These are phyloP conservation scores for Syngnathus scovelli DNA, from an alignment of 2,113 vertebrate genomes.

Conservation along the genomic window DNA sequence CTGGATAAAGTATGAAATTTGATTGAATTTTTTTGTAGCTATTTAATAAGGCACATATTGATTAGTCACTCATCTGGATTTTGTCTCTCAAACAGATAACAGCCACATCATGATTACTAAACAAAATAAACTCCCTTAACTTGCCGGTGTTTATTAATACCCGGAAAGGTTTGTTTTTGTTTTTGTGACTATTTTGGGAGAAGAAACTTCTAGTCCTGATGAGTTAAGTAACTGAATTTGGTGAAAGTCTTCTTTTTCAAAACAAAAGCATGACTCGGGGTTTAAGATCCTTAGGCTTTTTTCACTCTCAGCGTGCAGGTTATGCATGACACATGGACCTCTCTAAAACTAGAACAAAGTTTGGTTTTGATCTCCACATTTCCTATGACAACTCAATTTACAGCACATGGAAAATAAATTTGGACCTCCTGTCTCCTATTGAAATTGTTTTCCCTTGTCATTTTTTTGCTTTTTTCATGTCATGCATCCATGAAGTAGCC, in stretches of 20 bases:
- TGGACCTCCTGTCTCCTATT: slow-evolving; percentile 37
- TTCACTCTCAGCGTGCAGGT: slow-evolving; percentile 28
- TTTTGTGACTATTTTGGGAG: not conserved
- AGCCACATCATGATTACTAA: not conserved
- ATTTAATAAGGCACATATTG: not conserved
- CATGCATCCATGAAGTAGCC: not conserved
- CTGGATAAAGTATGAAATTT: not conserved
- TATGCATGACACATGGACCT: not conserved
- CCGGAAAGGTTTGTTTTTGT: not conserved
- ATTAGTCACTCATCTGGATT: not conserved
- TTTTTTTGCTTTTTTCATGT: not conserved
- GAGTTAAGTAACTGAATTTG: slow-evolving; percentile 7
- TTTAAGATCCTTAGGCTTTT: slow-evolving; percentile 7
- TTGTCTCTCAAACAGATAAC: not conserved
- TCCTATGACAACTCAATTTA: slow-evolving; percentile 59
- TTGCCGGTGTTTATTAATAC: no score
- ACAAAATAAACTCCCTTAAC: not conserved
- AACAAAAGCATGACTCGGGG: not conserved
- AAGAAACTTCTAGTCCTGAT: not conserved
- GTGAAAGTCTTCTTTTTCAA: not conserved
- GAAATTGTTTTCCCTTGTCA: slow-evolving; percentile 8
- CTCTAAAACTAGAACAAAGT: not conserved
- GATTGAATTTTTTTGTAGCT: not conserved
- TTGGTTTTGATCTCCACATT: slow-evolving; percentile 28
- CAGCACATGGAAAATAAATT: slow-evolving; percentile 22